Conservation (phyloP, 2,888 invertebrate species). For the Seira musarum region DNA sequence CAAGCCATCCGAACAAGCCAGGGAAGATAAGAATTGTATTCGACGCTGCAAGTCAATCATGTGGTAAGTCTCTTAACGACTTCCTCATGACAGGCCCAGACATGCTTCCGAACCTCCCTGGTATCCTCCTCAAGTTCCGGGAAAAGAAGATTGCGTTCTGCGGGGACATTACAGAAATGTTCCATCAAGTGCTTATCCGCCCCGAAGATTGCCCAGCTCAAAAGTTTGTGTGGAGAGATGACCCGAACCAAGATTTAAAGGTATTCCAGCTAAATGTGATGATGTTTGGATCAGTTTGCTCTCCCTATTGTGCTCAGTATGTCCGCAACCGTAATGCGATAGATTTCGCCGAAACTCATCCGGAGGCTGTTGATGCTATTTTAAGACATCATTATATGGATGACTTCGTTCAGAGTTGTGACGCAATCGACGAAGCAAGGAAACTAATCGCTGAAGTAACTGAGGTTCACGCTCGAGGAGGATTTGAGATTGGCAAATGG, state of each 20-base stretch:
- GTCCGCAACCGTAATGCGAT: conserved; percentile 35
- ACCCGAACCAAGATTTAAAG: neutral
- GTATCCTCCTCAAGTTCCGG: conserved; percentile 35
- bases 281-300: conserved; percentile 53
- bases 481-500: conserved; percentile 43
- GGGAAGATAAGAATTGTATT: conserved; percentile 57
- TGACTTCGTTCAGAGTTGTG: conserved; percentile 31
- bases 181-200: conserved; percentile 37
- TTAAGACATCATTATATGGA: conserved; percentile 35
- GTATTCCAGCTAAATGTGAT: conserved; percentile 31
- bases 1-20: conserved; percentile 42
- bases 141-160: conserved; percentile 25
- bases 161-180: conserved; percentile 59
- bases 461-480: neutral
- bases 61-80: conserved; percentile 49
- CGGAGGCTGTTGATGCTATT: conserved; percentile 27
- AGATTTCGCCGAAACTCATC: conserved; percentile 17
- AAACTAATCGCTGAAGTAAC: conserved; percentile 23
- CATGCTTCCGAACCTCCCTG: conserved; percentile 15
- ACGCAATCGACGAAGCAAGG: conserved; percentile 9
- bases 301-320: conserved; percentile 50
- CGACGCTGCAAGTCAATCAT: conserved; percentile 46
- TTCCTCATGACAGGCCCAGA: conserved; percentile 44
- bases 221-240: conserved; percentile 49
- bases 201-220: conserved; percentile 36